Evolutionary conservation across 92 coral and sea anemone species (phyloP), one percentile per base, ranked within the genome.

Genomic region (Porites divaricata): DNA sequence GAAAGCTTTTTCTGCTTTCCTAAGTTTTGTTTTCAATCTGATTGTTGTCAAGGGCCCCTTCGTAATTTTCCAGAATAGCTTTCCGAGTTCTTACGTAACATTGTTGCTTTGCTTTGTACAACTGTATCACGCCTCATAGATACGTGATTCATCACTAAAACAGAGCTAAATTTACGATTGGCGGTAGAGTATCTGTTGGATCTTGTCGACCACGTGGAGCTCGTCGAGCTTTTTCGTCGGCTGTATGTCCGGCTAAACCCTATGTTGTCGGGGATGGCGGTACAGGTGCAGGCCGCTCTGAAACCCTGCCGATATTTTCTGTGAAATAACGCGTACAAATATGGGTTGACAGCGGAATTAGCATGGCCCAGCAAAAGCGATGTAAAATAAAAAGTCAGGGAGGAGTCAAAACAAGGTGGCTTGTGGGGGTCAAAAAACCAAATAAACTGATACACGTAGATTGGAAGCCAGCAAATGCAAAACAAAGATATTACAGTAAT

Each of bases 401-500:
- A 69, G 51, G 90, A 78, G 69, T 91, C 90, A 79, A 87, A 87
- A 79, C 97, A 93, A 1, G 88, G 90, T 28, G 74, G 61, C 52
- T 75, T 77, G 67, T 83, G 85, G 17, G 61, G 53, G 66, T 93
- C 91, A 63, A 91, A 91, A 75, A 92, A 94, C 9, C 9, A 71
- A 8, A 94, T 77, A 73, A 94, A 94, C 68, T 87, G 94, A 83
- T 85, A 89, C 13, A 89, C 75, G 74, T 90, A 89, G 2, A 94
- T 88, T 11, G 98, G 98, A 28, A 94, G 87, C 98, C 98, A 94
- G 24, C 95, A 94, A n/a, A 83, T 76, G 57, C 92, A 92, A 66
- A 94, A 94, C 26, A 89, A 35, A 10, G 89, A 61, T 13, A 92
- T 83, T 17, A 94, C 93, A 2, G 93, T 89, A 9, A 94, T 89